These are phyloP conservation scores for Gyps fulvus DNA, from an alignment of 2,113 vertebrate species.

Conservation along the genomic window DNA sequence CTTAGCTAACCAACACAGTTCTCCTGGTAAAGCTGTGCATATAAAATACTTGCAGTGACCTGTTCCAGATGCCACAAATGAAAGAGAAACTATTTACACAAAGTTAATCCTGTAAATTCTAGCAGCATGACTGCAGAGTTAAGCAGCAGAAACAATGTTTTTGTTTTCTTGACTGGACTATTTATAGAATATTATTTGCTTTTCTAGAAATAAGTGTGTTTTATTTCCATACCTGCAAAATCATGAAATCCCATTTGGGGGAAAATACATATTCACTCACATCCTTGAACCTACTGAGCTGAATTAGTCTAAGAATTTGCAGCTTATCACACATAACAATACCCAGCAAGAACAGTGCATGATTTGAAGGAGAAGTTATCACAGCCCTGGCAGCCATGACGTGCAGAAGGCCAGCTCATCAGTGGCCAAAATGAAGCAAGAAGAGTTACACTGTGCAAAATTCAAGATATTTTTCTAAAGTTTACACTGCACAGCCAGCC, in stretches of 20 bases:
- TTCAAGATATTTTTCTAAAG: background rate
- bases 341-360: background rate
- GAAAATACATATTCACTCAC: background rate
- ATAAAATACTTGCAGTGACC: constrained; percentile 21
- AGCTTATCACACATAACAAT: background rate
- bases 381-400: background rate
- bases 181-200: constrained; percentile 12
- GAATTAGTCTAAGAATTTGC: background rate
- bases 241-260: background rate
- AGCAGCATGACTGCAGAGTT: background rate
- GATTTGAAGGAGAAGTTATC: background rate
- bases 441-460: background rate
- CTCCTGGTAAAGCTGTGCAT: background rate
- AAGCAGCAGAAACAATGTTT: constrained; percentile 7
- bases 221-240: constrained; percentile 12
- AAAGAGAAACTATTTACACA: constrained; percentile 31
- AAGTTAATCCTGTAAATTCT: constrained; percentile 26
- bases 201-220: background rate
- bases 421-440: background rate
- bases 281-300: background rate
- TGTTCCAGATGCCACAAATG: constrained; percentile 19
- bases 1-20: background rate
- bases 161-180: constrained; percentile 4
- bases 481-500: background rate
- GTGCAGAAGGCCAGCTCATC: background rate